phyloP scores from a whole-genome alignment of 1,140 invertebrate species.

The Lepidurus couesii region DNA sequence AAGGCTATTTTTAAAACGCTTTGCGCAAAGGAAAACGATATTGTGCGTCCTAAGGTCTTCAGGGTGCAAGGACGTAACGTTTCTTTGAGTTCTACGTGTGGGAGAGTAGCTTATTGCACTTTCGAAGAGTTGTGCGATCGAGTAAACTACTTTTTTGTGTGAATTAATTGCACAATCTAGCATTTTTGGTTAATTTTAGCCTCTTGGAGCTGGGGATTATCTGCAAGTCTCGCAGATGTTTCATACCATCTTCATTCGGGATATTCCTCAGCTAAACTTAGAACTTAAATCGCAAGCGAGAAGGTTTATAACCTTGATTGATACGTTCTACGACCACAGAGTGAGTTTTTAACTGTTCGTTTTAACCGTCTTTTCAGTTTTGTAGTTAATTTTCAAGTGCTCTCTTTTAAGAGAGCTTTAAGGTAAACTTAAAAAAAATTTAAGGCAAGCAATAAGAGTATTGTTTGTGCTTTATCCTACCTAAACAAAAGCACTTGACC shows the following conservation, averaged over 20 bases:
- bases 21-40: constrained; percentile 82
- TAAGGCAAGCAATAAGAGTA: background rate
- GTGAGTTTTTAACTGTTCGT: constrained; percentile 48
- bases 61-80: constrained; percentile 84
- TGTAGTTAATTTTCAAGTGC: constrained; percentile 29
- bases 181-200: constrained; percentile 51
- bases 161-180: background rate
- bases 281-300: constrained; percentile 74
- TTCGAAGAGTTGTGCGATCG: constrained; percentile 88
- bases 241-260: constrained; percentile 86
- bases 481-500: constrained; percentile 26
- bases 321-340: constrained; percentile 93
- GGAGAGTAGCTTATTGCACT: constrained; percentile 77
- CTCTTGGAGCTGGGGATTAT: constrained; percentile 90
- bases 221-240: constrained; percentile 84
- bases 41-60: constrained; percentile 71
- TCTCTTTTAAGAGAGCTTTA: background rate
- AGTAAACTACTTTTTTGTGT: constrained; percentile 52
- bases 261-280: constrained; percentile 77
- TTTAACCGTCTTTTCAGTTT: constrained; percentile 29
- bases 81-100: constrained; percentile 82
- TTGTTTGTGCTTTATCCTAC: background rate
- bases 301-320: constrained; percentile 94
- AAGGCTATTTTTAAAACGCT: constrained; percentile 84
- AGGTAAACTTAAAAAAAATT: background rate